Base-by-base conservation (phyloP, 1,140 invertebrate genomes). In the Drosophila willistoni region DNA sequence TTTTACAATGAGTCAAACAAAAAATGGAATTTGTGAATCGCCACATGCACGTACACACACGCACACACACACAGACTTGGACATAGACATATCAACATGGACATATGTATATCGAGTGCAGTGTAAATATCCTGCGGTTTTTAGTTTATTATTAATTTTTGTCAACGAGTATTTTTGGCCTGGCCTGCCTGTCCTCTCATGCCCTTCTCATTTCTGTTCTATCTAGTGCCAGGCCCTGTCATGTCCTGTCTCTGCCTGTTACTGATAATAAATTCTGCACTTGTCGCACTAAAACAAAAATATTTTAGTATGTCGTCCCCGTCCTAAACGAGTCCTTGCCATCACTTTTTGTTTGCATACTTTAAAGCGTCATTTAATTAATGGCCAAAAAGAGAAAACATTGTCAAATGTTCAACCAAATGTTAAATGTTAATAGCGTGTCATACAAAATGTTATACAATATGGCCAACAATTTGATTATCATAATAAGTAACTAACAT, bases 121-220 rank as follows among this genome's bases (percentile, higher is more conserved):
- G 69, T 81, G 77, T 84, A 89, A 87, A 87, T 87, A 87, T 78
- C 74, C 84, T 77, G 84, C 73, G 84, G 84, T 77, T 87, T 87
- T 89, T 84, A 87, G 84, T 89, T 84, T 89, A 87, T 87, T 87
- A 87, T 79, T 77, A 89, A 89, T 87, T 86, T 87, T 87, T 89
- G 84, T 78, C 83, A 89, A 69, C 75, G 64, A 71, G 60, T 69
- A 47, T 47, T 75, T 68, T 64, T 55, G 60, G 51, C 61, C 68
- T 47, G 57, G 64, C 54, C 60, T 25, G 25, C 79, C 36, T 13
- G 36, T 13, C 36, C 36, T 39, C 6, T 14, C 42, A n/a, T 14
- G n/a, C 5, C n/a, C 42, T 44, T 1, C 13, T 12, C 42, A 6
- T 29, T 29, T 29, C 1, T 29, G 29, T 7, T 29, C 29, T 29